Evolutionary conservation across 1,140 invertebrate species (phyloP).

Genomic region (Orussus abietinus): DNA sequence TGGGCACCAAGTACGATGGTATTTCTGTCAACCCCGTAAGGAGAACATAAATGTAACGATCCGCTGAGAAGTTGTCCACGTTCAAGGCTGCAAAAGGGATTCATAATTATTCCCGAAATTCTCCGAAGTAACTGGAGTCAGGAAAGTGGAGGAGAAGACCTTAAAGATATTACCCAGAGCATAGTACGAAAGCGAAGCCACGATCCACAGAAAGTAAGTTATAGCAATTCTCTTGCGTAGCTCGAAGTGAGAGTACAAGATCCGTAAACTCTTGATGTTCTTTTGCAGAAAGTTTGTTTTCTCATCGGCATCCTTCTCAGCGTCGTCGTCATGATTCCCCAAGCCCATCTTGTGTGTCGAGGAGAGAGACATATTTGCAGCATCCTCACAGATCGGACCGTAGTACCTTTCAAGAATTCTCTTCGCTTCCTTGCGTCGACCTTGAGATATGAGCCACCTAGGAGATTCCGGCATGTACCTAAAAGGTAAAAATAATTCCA

Average conservation of each 20-base stretch:
- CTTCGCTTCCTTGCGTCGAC: constrained; percentile 36
- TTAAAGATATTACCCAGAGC: constrained; percentile 34
- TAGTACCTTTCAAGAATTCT: constrained; percentile 25
- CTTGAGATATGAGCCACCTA: constrained; percentile 47
- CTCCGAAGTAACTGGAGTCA: too few species aligned
- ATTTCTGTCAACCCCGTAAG: constrained; percentile 53
- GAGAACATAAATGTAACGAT: constrained; percentile 50
- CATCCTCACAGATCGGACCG: constrained; percentile 7
- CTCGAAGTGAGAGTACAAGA: constrained; percentile 27
- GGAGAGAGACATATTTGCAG: not conserved
- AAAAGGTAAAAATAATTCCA: not conserved
- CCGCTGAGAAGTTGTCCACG: constrained; percentile 50
- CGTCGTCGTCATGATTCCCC: not conserved
- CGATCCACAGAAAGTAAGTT: constrained; percentile 44
- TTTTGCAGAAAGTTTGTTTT: constrained; percentile 2
- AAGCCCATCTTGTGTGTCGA: not conserved
- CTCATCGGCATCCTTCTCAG: not conserved
- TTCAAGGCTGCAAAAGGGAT: constrained; percentile 45
- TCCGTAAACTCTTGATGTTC: constrained; percentile 16
- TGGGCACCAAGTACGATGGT: constrained; percentile 53
- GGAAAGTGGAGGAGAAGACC: too few species aligned
- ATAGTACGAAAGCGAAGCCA: constrained; percentile 54
- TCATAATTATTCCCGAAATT: not conserved
- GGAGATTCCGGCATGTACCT: constrained; percentile 53
- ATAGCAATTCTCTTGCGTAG: constrained; percentile 34